Conservation (phyloP, 2,888 invertebrate species). For the Nomada fabriciana region DNA sequence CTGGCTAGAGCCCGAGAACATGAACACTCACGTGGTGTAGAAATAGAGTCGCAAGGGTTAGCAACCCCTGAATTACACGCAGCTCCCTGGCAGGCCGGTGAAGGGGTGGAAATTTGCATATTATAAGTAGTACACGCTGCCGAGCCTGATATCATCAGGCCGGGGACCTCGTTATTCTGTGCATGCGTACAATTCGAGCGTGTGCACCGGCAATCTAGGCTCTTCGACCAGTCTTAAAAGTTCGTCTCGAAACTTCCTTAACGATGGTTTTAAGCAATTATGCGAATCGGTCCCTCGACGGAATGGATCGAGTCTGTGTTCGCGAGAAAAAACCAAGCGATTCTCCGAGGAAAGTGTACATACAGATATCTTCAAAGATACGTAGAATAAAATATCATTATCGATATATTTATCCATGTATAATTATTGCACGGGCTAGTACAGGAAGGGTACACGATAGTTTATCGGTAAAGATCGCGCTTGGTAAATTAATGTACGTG, state of each 20-base stretch:
- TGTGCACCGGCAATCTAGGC: conserved; percentile 69
- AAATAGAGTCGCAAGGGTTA: conserved; percentile 79
- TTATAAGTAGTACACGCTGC: conserved; percentile 84
- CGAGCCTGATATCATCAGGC: conserved; percentile 80
- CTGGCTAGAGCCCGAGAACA: conserved; percentile 30
- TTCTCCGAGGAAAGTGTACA: background rate
- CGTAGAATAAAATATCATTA: too few species aligned
- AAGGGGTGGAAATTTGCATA: conserved; percentile 82
- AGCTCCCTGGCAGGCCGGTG: conserved; percentile 67
- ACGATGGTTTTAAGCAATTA: conserved; percentile 44
- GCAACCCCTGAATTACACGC: conserved; percentile 79
- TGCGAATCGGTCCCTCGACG: conserved; percentile 20
- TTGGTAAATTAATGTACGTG: conserved; percentile 69
- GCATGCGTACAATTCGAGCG: conserved; percentile 79
- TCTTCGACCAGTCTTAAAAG: conserved; percentile 63
- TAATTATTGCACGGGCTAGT: too few species aligned
- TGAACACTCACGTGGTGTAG: conserved; percentile 71
- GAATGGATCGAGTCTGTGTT: background rate
- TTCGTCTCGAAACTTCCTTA: conserved; percentile 58
- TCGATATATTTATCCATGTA: too few species aligned
- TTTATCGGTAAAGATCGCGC: conserved; percentile 59
- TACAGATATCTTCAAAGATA: too few species aligned
- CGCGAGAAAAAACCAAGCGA: background rate
- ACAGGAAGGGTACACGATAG: background rate
- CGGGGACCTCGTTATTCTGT: conserved; percentile 81